Evolutionary conservation across 2,888 invertebrate species (phyloP), one percentile per base, ranked within the genome.

Genomic region (Plutella xylostella): DNA sequence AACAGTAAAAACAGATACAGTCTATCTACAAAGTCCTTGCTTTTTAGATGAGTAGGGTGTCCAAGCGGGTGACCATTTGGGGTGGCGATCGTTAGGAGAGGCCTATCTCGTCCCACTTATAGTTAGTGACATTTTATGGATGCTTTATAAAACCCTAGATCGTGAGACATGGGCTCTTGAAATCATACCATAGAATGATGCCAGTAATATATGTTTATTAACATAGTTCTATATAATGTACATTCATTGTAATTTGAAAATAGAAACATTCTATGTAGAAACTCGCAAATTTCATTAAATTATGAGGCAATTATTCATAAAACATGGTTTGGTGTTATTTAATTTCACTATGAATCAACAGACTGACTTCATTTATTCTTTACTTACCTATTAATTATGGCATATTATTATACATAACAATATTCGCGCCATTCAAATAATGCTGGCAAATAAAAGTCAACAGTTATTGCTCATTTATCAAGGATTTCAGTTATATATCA

Each of bases 201-300:
- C 70, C 68, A 64, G 72, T 75, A 74, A 76, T 79, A 72, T 66
- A 73, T 71, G 74, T 83, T 83, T 83, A 82, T 79, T 83, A 80
- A 80, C 80, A 82, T 75, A 75, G 63, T 69, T 71, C 68, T 79
- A 79, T 79, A 78, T 21, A 37, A 35, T 37, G 41, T 79, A 82
- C 78, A 80, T 72, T 79, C 64, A 78, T 79, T 72, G 71, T 73
- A 72, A 72, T 75, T 80, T 73, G 62, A 77, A 72, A 77, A 77
- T 80, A 77, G 71, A 75, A 78, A 80, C 69, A 72, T 72, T 73
- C 72, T 62, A 71, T 65, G 61, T 72, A 74, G 72, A 75, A 72
- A 77, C 68, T 71, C 66, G 65, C 72, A 75, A 71, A 74, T 76
- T 72, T 60, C 67, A 68, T 72, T 71, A 69, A 73, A 76, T 30